These are phyloP conservation scores for Schizaphis graminum DNA, from an alignment of 2,888 invertebrate genomes.

Conservation along the genomic window DNA sequence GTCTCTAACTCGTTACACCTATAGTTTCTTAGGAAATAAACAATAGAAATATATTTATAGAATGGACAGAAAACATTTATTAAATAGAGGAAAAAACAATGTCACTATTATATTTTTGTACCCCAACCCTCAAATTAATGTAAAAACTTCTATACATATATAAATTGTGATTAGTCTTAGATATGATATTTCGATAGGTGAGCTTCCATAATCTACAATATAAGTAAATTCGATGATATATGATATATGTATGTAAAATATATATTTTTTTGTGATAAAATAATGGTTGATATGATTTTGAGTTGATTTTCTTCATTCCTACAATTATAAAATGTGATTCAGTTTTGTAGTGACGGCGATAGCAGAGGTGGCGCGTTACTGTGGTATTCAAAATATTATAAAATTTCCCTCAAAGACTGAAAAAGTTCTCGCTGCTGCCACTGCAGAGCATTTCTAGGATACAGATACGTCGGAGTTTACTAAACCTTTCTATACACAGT, in stretches of 20 bases:
- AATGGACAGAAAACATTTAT: neutral
- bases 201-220: neutral
- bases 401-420: neutral
- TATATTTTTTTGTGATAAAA: neutral
- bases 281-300: neutral
- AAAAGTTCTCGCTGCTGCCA: neutral
- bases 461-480: neutral
- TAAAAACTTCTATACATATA: neutral
- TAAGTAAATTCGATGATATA: neutral
- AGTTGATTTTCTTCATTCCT: neutral
- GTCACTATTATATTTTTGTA: neutral
- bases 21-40: neutral
- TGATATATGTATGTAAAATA: neutral
- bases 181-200: neutral
- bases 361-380: neutral
- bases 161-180: neutral
- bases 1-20: neutral
- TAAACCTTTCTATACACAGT: neutral
- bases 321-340: neutral
- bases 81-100: neutral
- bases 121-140: neutral
- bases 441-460: neutral
- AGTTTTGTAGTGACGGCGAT: neutral
- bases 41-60: neutral
- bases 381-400: neutral